phyloP scores from a whole-genome alignment of 2,888 invertebrate species.

The Norana najaformis region DNA sequence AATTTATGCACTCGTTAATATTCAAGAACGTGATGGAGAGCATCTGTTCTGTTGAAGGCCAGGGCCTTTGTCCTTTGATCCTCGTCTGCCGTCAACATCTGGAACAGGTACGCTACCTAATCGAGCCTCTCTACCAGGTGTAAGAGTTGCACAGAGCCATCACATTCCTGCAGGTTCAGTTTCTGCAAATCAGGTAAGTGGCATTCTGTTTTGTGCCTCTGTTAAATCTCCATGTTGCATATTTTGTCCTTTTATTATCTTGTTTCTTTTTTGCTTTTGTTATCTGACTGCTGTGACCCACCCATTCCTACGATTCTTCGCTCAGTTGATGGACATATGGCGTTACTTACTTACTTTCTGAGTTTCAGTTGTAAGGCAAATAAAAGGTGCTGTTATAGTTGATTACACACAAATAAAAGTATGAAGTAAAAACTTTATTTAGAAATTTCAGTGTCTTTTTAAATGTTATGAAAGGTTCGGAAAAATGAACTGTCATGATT shows the following conservation, averaged over 20 bases:
- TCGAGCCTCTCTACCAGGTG: slow-evolving; percentile 27
- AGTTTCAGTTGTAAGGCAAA: not conserved
- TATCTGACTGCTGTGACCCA: too few relatives aligned
- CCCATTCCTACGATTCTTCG: too few relatives aligned
- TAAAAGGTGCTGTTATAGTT: not conserved
- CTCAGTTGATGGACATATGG: too few relatives aligned
- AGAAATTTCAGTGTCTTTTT: not conserved
- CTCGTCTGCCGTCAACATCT: slow-evolving; percentile 30
- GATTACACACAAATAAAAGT: not conserved
- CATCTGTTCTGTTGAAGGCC: not conserved
- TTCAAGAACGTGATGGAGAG: not conserved
- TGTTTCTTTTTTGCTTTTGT: too few relatives aligned
- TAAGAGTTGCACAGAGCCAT: slow-evolving; percentile 2
- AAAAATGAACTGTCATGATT: not conserved
- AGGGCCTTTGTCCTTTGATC: not conserved
- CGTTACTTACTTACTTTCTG: too few relatives aligned
- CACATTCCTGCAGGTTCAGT: slow-evolving; percentile 1
- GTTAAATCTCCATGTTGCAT: not conserved
- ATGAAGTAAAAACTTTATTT: not conserved
- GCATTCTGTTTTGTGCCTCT: not conserved
- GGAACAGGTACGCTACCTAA: not conserved
- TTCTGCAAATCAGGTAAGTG: not conserved
- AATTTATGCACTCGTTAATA: not conserved
- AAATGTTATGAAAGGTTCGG: not conserved
- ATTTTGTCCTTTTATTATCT: slow-evolving; percentile 3